These are phyloP conservation scores for Phrynocephalus forsythii DNA, from an alignment of 2,797 vertebrate species.

Conservation along the genomic window DNA sequence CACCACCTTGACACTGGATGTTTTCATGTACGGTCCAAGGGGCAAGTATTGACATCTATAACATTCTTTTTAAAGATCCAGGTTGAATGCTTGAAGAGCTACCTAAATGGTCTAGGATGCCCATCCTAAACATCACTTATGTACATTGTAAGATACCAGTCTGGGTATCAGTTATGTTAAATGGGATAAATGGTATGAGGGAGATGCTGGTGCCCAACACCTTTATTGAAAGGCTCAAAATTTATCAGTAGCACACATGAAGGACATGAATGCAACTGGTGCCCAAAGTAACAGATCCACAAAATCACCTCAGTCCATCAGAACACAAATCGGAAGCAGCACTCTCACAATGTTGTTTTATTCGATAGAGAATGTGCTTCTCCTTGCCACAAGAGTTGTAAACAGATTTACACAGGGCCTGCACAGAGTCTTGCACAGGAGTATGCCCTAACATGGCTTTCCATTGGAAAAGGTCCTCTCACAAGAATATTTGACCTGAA, in stretches of 20 bases:
- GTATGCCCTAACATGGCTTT: constrained; percentile 35
- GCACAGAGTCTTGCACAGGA: constrained; percentile 60
- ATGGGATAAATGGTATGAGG: not conserved
- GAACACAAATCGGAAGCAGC: constrained; percentile 3
- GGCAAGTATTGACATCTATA: not conserved
- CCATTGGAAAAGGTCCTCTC: constrained; percentile 5
- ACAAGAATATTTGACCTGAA: constrained; percentile 29
- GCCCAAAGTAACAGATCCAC: constrained; percentile 40
- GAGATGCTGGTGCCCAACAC: constrained; percentile 36
- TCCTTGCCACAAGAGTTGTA: constrained; percentile 22
- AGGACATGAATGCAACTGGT: constrained; percentile 46
- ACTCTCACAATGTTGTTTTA: constrained; percentile 37
- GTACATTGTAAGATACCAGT: not conserved
- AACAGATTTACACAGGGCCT: constrained; percentile 52
- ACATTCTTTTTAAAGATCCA: not conserved
- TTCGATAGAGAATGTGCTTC: constrained; percentile 25
- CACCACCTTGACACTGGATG: not conserved
- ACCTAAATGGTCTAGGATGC: not conserved
- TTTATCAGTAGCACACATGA: constrained; percentile 72
- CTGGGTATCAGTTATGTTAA: not conserved
- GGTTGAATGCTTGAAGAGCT: not conserved
- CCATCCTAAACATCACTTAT: not conserved
- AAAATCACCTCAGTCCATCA: constrained; percentile 50
- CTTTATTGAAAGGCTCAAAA: constrained; percentile 82
- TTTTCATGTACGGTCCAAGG: not conserved